Evolutionary conservation across 2,888 invertebrate species (phyloP).

Genomic region (Eristalinus aeneus): DNA sequence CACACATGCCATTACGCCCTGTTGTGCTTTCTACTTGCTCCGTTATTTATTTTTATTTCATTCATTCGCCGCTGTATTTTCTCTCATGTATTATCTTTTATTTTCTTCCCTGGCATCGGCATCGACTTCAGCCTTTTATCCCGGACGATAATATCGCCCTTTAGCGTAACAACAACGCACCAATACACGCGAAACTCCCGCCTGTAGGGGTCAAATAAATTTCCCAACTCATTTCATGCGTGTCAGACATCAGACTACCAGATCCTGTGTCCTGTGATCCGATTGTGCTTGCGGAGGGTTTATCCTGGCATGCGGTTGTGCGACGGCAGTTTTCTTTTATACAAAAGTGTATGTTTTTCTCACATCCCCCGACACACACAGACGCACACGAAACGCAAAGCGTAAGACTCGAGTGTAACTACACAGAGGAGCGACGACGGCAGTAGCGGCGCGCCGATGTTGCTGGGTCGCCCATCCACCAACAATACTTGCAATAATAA

Average conservation of each 20-base stretch:
- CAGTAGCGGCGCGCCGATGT: neutral
- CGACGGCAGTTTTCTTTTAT: conserved; percentile 36
- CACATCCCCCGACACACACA: neutral
- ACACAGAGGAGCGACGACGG: neutral
- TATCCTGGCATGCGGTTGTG: conserved; percentile 43
- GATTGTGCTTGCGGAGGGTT: conserved; percentile 50
- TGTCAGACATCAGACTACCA: conserved; percentile 65
- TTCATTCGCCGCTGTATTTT: conserved; percentile 60
- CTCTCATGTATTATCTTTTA: conserved; percentile 46
- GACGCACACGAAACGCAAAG: neutral
- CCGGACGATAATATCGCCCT: conserved; percentile 45
- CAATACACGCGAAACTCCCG: neutral
- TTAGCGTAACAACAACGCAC: conserved; percentile 23
- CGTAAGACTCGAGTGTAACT: conserved; percentile 29
- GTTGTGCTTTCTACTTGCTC: conserved; percentile 23
- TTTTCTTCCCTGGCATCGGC: conserved; percentile 38
- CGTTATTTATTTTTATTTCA: conserved; percentile 66
- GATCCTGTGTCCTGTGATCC: conserved; percentile 57
- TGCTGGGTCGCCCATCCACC: conserved; percentile 22
- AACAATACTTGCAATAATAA: conserved; percentile 49
- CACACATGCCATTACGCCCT: conserved; percentile 16
- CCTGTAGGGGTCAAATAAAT: conserved; percentile 62
- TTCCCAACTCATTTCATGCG: conserved; percentile 64
- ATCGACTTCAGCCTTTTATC: conserved; percentile 36
- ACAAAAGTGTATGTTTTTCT: conserved; percentile 41